Evolutionary conservation across 92 coral and sea anemone species (phyloP), one percentile per base, ranked within the genome.

Genomic region (Ricordea florida): DNA sequence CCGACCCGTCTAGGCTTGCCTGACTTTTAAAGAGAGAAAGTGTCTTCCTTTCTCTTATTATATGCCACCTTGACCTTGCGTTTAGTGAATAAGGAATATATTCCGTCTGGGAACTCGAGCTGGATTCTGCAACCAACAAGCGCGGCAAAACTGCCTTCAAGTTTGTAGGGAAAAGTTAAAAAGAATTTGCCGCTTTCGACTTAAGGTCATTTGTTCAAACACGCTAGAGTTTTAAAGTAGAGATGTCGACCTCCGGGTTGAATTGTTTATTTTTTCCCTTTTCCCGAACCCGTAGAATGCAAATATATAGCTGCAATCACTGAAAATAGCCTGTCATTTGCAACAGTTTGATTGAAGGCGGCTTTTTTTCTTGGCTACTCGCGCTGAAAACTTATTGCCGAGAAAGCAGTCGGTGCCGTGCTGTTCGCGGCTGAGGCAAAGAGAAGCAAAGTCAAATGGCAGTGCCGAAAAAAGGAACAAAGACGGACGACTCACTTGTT

Each of bases 1-100:
- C 50, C 65, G 29, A 70, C 77, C 11, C 41, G 77, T 40, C 77
- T 13, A 45, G 77, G 77, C 77, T 70, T 31, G 77, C 66, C 77
- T 53, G 16, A 10, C 28, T 62, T 53, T 70, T 9, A 69, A 24
- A 69, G 76, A 52, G 52, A 51, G 38, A 38, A 52, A 70, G 53
- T 70, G 77, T 70, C 41, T 70, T 40, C 25, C 28, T 36, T 35
- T 38, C 66, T 37, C 52, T 70, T 46, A 32, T 34, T 70, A 10
- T 24, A n/a, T n/a, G 13, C 77, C 40, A 70, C 77, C 77, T 70
- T 70, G 77, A 70, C 77, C 28, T 70, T 55, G 3, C 27, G 9
- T 53, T 14, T n/a, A n/a, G n/a, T n/a, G n/a, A n/a, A n/a, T n/a
- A n/a, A n/a, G n/a, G n/a, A n/a, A n/a, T n/a, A n/a, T n/a, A n/a